Conservation (phyloP, 1,140 invertebrate species). For the Helicoverpa armigera region DNA sequence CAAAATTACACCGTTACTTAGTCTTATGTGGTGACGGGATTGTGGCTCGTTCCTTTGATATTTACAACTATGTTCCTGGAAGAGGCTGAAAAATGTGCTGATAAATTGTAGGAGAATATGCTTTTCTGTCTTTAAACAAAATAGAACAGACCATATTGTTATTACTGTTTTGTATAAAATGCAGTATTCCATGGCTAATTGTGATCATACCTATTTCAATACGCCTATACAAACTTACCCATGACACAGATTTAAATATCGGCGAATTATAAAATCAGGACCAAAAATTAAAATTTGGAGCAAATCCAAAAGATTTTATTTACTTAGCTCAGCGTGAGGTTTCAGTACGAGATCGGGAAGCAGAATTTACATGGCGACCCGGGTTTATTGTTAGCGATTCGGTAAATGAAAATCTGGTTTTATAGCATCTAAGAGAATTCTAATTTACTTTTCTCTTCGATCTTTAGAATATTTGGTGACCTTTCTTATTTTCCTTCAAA, state of each 20-base stretch:
- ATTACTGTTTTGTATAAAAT: too few relatives aligned
- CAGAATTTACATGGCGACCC: constrained; percentile 20
- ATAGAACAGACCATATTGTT: too few relatives aligned
- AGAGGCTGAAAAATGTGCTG: too few relatives aligned
- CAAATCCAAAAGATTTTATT: constrained; percentile 11
- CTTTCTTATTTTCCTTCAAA: neutral
- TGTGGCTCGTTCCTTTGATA: neutral
- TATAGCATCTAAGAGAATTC: constrained; percentile 26
- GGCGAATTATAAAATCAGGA: neutral
- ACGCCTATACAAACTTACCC: too few relatives aligned
- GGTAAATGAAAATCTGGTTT: constrained; percentile 31
- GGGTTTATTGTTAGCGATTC: constrained; percentile 28
- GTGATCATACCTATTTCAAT: too few relatives aligned
- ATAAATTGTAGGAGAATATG: too few relatives aligned
- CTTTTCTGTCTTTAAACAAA: too few relatives aligned
- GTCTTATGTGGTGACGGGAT: constrained; percentile 1
- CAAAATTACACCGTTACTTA: constrained; percentile 28
- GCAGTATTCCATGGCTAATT: too few relatives aligned
- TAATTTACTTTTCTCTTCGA: constrained; percentile 16
- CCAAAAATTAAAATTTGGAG: constrained; percentile 23
- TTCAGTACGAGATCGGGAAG: neutral
- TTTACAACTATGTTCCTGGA: neutral
- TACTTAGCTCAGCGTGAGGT: neutral
- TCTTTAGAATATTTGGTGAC: neutral
- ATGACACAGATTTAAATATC: neutral